Percentiles rank a stretch among this genome's conserved stretches.
Evolutionary conservation across 2,888 invertebrate species (phyloP).

Genomic region (Liodrosophila aerea): DNA sequence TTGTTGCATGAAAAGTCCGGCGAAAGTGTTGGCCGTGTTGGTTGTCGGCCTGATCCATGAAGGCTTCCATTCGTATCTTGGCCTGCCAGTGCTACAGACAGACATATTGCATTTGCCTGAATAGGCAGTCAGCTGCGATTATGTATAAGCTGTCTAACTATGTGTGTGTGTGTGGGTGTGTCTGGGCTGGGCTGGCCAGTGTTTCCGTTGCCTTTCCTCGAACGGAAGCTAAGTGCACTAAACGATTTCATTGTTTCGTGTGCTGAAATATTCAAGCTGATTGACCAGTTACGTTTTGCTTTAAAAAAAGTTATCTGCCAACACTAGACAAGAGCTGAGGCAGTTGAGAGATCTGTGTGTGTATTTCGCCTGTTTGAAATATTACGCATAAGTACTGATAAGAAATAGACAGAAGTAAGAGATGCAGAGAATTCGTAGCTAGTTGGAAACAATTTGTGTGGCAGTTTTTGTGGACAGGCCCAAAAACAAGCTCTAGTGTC

Average conservation of each 20-base stretch:
- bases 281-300: slow-evolving; percentile 54
- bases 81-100: slow-evolving; percentile 57
- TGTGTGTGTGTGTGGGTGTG: slow-evolving; percentile 20
- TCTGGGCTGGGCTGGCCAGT: slow-evolving; percentile 31
- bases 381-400: slow-evolving; percentile 30
- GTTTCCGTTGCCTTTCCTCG: slow-evolving; percentile 58
- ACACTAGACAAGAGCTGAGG: no score
- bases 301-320: slow-evolving; percentile 59
- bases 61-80: slow-evolving; percentile 60
- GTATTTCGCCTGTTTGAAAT: slow-evolving; percentile 16
- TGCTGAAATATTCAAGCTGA: slow-evolving; percentile 57
- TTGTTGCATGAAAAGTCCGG: slow-evolving; percentile 45
- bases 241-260: slow-evolving; percentile 75
- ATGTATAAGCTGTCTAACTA: slow-evolving; percentile 33
- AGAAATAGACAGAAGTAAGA: background rate
- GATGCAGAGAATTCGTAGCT: background rate
- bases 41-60: slow-evolving; percentile 49
- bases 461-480: slow-evolving; percentile 15
- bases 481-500: slow-evolving; percentile 25
- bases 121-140: slow-evolving; percentile 75
- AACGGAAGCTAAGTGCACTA: slow-evolving; percentile 72
- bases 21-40: slow-evolving; percentile 57
- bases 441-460: background rate
- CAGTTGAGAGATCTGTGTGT: no score
- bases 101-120: slow-evolving; percentile 75